Conservation (phyloP, 2,888 invertebrate genomes). For the Sarcophaga subvicina region DNA sequence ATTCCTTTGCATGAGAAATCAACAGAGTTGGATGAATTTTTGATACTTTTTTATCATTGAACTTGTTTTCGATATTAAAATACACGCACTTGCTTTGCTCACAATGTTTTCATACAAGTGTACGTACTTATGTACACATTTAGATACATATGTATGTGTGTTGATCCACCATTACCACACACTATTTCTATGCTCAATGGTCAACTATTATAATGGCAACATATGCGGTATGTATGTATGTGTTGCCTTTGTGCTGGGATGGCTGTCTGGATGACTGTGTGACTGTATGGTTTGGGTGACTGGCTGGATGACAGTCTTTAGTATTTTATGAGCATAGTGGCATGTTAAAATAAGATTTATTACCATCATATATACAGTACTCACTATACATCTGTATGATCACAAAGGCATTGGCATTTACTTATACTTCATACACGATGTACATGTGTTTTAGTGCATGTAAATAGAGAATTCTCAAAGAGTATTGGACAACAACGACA, state of each 20-base stretch:
- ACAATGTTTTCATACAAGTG: neutral
- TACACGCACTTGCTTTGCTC: conserved; percentile 53
- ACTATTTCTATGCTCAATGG: conserved; percentile 26
- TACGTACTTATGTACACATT: conserved; percentile 5
- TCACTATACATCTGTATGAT: neutral
- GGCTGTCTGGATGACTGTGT: conserved; percentile 42
- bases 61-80: conserved; percentile 18
- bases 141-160: conserved; percentile 14
- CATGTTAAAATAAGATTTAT: conserved; percentile 68
- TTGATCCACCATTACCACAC: conserved; percentile 63
- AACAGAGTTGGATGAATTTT: conserved; percentile 45
- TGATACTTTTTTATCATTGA: conserved; percentile 15
- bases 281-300: conserved; percentile 36
- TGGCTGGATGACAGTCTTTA: conserved; percentile 64
- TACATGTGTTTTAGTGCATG: neutral
- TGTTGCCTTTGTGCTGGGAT: conserved; percentile 30
- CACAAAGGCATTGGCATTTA: neutral
- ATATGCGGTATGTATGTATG: conserved; percentile 25
- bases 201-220: conserved; percentile 58
- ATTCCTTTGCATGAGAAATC: conserved; percentile 21
- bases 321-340: conserved; percentile 66
- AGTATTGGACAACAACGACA: conserved; percentile 8
- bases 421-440: neutral
- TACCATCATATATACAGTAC: conserved; percentile 38
- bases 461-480: neutral